Evolutionary conservation across 1,140 invertebrate species (phyloP).

Genomic region (Hycleus cichorii): DNA sequence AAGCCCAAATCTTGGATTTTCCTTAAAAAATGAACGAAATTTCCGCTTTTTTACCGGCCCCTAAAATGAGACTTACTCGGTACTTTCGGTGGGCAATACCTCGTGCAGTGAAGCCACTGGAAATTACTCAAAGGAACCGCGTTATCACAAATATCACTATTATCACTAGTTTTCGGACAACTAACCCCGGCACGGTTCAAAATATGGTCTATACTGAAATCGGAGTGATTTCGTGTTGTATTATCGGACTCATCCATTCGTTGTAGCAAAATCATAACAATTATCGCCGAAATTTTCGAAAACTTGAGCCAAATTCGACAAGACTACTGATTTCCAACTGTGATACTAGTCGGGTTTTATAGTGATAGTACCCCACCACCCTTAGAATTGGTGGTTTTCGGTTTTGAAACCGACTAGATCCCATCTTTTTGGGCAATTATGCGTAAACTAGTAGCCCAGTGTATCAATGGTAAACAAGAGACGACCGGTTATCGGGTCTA

Average conservation of each 20-base stretch:
- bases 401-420: neutral
- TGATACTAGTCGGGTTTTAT: slow-evolving; percentile 14
- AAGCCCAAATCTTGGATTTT: neutral
- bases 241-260: neutral
- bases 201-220: slow-evolving; percentile 50
- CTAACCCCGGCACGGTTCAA: slow-evolving; percentile 37
- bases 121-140: slow-evolving; percentile 24
- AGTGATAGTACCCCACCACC: slow-evolving; percentile 9
- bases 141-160: neutral
- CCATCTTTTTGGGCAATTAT: slow-evolving; percentile 29
- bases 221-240: slow-evolving; percentile 18
- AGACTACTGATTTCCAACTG: neutral
- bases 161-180: slow-evolving; percentile 20
- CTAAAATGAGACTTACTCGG: slow-evolving; percentile 49
- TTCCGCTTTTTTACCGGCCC: no score
- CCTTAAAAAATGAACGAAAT: no score
- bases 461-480: neutral
- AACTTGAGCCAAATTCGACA: slow-evolving; percentile 5
- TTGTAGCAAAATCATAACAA: neutral
- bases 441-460: slow-evolving; percentile 31
- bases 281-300: neutral
- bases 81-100: slow-evolving; percentile 66
- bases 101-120: slow-evolving; percentile 64
- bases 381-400: slow-evolving; percentile 6
- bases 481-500: slow-evolving; percentile 3